Percentiles rank a stretch among this genome's conserved stretches.
phyloP scores from a whole-genome alignment of 2,888 invertebrate species.

The Chalcis sispes region DNA sequence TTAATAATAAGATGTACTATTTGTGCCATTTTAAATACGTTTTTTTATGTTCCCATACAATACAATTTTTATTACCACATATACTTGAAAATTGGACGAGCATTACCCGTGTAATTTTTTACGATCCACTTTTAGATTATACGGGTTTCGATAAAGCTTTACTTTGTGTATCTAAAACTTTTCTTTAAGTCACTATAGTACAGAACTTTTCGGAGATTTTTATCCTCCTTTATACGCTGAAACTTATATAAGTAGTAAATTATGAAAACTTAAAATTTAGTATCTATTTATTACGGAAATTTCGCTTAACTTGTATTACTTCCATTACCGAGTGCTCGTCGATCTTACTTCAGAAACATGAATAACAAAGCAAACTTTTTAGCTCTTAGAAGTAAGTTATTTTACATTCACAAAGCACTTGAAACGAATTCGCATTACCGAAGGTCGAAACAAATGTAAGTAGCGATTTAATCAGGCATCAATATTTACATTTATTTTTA shows the following conservation, averaged over 20 bases:
- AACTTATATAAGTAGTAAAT: background rate
- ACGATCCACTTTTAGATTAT: slow-evolving; percentile 40
- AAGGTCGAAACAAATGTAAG: background rate
- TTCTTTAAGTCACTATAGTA: slow-evolving; percentile 2
- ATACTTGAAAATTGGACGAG: slow-evolving; percentile 39
- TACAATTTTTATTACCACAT: slow-evolving; percentile 44
- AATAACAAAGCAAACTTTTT: no score
- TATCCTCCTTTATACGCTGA: background rate
- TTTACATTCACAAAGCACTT: no score
- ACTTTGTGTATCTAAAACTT: slow-evolving; percentile 18
- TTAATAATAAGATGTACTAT: slow-evolving; percentile 30
- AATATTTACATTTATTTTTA: slow-evolving; percentile 39
- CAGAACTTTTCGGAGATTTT: background rate
- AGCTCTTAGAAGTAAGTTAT: no score
- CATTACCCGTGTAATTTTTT: slow-evolving; percentile 48
- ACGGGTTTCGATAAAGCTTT: slow-evolving; percentile 35
- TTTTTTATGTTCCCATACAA: slow-evolving; percentile 12
- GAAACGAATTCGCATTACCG: background rate
- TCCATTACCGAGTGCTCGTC: no score
- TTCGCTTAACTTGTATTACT: background rate
- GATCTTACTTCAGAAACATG: no score
- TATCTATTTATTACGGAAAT: background rate
- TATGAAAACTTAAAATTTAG: background rate
- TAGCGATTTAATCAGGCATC: slow-evolving; percentile 5
- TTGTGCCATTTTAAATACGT: slow-evolving; percentile 33